Conservation (phyloP, 2,888 invertebrate genomes). For the Monopis laevigella region DNA sequence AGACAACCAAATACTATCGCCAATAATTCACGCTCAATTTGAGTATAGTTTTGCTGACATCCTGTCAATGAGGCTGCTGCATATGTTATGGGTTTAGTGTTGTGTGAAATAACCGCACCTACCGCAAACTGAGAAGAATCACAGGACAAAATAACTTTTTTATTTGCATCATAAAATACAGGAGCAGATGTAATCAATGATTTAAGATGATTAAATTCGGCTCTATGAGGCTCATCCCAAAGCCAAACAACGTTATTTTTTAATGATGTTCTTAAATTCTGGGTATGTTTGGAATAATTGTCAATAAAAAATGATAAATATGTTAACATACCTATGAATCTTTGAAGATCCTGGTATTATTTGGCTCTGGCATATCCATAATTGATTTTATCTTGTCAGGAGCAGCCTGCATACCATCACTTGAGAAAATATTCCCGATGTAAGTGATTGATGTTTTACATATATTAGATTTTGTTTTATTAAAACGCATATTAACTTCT, state of each 20-base stretch:
- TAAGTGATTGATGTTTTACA: slow-evolving; percentile 16
- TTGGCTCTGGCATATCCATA: slow-evolving; percentile 18
- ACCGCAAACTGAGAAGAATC: slow-evolving; percentile 20
- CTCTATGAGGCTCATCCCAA: slow-evolving; percentile 24
- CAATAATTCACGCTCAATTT: slow-evolving; percentile 21
- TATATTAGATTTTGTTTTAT: slow-evolving; percentile 18
- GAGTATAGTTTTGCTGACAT: slow-evolving; percentile 20
- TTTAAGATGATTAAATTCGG: slow-evolving; percentile 17
- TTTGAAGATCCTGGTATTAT: slow-evolving; percentile 17
- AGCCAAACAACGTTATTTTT: slow-evolving; percentile 22
- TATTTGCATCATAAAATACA: slow-evolving; percentile 19
- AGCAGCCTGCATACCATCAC: slow-evolving; percentile 17
- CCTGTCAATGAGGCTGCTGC: slow-evolving; percentile 18
- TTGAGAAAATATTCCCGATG: slow-evolving; percentile 19
- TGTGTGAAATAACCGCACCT: slow-evolving; percentile 21
- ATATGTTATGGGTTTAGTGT: slow-evolving; percentile 22
- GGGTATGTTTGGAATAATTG: slow-evolving; percentile 16
- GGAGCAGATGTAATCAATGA: slow-evolving; percentile 17
- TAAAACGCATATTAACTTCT: slow-evolving; percentile 19
- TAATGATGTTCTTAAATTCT: slow-evolving; percentile 17
- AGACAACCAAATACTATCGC: slow-evolving; percentile 21
- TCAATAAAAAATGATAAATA: slow-evolving; percentile 18
- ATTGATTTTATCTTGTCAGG: slow-evolving; percentile 18
- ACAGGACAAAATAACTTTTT: slow-evolving; percentile 14
- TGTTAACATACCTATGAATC: slow-evolving; percentile 22